A percentile compares a stretch with the other conserved stretches of the same genome.
These are phyloP conservation scores for Triops cancriformis DNA, from an alignment of 1,140 invertebrate genomes.

Conservation along the genomic window DNA sequence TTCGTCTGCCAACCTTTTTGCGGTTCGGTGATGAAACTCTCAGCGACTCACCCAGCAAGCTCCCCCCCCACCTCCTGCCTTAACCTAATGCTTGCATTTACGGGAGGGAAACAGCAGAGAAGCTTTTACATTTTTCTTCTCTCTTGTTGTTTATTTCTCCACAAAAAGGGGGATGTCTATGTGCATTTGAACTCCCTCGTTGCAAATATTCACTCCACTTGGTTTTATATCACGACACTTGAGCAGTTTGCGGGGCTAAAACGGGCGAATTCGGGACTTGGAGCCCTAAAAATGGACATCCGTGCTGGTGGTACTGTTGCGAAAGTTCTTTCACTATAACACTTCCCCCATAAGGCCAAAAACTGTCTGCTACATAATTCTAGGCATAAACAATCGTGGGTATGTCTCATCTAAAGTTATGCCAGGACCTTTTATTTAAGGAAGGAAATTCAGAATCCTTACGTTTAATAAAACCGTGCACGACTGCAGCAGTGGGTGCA, in stretches of 20 bases:
- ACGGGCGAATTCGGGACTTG: neutral
- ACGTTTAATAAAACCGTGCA: neutral
- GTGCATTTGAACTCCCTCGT: neutral
- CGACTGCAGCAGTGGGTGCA: neutral
- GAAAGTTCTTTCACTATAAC: neutral
- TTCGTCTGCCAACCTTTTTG: neutral
- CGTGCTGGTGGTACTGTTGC: neutral
- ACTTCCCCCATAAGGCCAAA: neutral
- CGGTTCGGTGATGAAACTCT: neutral
- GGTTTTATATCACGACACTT: slow-evolving; percentile 1
- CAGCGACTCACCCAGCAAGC: neutral
- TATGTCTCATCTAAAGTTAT: too few relatives aligned
- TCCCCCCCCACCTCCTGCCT: too few relatives aligned
- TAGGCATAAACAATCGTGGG: too few relatives aligned
- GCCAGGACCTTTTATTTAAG: neutral
- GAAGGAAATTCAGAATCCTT: neutral
- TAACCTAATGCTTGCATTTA: slow-evolving; percentile 4
- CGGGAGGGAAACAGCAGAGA: neutral
- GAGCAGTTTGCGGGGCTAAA: neutral
- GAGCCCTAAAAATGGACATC: neutral
- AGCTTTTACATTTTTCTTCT: neutral
- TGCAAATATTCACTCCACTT: neutral
- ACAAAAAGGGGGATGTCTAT: neutral
- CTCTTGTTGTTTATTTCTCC: neutral
- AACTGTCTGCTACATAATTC: neutral